Conservation (phyloP, 1,140 invertebrate genomes). For the Philotrypesis tridentata region DNA sequence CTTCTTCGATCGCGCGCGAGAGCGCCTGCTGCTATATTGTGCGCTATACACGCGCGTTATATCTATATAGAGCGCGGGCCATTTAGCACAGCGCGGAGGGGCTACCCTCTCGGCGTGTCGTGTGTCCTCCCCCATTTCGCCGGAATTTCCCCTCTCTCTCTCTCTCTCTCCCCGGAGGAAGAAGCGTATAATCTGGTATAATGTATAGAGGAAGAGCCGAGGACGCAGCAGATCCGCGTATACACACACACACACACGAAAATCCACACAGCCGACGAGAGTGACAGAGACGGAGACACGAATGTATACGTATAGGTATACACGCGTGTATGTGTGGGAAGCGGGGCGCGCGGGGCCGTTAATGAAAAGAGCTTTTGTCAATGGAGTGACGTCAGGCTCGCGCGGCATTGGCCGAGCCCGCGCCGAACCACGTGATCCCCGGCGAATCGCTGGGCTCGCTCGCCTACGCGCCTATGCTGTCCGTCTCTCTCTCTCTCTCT, state of each 20-base stretch:
- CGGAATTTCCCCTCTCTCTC: slow-evolving; percentile 24
- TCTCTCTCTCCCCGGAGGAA: too few relatives aligned
- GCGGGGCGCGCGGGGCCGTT: slow-evolving; percentile 49
- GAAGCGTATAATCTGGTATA: too few relatives aligned
- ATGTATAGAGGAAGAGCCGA: not conserved
- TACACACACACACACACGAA: not conserved
- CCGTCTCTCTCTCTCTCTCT: slow-evolving; percentile 28
- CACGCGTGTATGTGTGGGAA: too few relatives aligned
- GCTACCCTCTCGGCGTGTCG: too few relatives aligned
- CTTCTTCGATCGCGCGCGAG: not conserved
- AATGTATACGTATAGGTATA: too few relatives aligned
- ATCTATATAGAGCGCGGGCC: not conserved
- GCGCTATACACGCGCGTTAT: too few relatives aligned
- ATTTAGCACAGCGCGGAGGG: slow-evolving; percentile 13
- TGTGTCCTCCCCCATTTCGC: slow-evolving; percentile 6
- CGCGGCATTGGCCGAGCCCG: slow-evolving; percentile 61
- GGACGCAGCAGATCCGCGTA: not conserved
- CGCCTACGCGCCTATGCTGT: slow-evolving; percentile 39
- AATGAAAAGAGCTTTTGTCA: slow-evolving; percentile 73
- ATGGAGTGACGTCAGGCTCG: slow-evolving; percentile 74
- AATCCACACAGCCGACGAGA: not conserved
- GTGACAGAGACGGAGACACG: not conserved
- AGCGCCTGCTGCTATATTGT: too few relatives aligned
- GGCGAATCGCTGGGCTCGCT: slow-evolving; percentile 60
- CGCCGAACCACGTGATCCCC: slow-evolving; percentile 65